A percentile compares a stretch with the other conserved stretches of the same genome.
Conservation (phyloP, 1,140 invertebrate genomes). For the Globodera rostochiensis region DNA sequence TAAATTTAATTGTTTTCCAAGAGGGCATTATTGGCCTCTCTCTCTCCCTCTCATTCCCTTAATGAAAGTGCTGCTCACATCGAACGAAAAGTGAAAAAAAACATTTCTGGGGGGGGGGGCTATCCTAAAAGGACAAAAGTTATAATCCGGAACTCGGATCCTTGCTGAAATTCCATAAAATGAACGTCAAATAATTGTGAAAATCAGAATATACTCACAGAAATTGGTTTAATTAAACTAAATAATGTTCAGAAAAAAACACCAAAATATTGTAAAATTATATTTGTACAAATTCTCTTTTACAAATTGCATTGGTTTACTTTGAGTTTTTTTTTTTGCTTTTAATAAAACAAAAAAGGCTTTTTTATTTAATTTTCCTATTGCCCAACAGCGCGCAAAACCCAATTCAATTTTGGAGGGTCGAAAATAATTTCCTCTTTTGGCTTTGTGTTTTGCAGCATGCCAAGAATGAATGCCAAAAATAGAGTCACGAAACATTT, state of each 20-base stretch:
- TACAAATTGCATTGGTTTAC: too few species aligned
- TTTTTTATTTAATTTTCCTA: neutral
- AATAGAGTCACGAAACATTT: neutral
- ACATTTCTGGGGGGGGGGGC: neutral
- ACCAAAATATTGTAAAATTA: too few species aligned
- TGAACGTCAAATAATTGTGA: too few species aligned
- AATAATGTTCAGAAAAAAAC: too few species aligned
- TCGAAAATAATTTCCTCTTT: neutral
- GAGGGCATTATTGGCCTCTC: neutral
- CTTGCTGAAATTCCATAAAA: too few species aligned
- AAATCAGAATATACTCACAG: too few species aligned
- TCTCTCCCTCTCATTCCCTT: neutral
- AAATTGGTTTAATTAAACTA: too few species aligned
- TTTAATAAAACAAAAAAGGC: too few species aligned
- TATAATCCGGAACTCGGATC: too few species aligned
- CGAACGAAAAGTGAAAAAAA: neutral
- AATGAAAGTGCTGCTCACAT: neutral
- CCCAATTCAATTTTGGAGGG: neutral
- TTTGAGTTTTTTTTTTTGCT: too few species aligned
- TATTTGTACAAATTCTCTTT: too few species aligned
- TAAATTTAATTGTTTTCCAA: constrained; percentile 20
- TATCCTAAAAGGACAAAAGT: too few species aligned
- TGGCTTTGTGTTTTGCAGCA: neutral
- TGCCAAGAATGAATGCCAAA: neutral
- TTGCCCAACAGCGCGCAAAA: neutral